Conservation (phyloP, 2,888 invertebrate species). For the Acanthopleura granulata region DNA sequence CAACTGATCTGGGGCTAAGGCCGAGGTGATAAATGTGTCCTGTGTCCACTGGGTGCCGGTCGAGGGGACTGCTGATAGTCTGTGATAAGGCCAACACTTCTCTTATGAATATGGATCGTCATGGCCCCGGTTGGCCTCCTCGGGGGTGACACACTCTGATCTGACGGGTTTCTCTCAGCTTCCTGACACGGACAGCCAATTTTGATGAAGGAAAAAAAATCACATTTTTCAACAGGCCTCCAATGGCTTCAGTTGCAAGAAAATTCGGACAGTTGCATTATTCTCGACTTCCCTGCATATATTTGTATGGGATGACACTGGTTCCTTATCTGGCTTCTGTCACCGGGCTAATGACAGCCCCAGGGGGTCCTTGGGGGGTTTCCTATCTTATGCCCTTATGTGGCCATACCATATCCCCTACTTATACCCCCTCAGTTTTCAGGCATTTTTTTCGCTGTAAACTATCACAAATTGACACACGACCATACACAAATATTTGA, state of each 20-base stretch:
- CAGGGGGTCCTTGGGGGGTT: not conserved
- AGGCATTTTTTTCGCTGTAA: not conserved
- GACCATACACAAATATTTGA: constrained; percentile 16
- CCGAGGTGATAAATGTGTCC: constrained; percentile 7
- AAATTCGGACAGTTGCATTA: not conserved
- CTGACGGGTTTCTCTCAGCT: constrained; percentile 12
- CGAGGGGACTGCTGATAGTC: not conserved
- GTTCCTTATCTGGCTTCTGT: constrained; percentile 8
- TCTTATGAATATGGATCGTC: constrained; percentile 1
- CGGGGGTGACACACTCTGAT: not conserved
- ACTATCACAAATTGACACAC: constrained; percentile 14
- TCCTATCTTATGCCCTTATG: not conserved
- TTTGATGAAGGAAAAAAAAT: not conserved
- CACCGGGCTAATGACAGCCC: constrained; percentile 3
- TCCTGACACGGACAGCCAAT: constrained; percentile 2
- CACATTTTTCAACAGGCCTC: constrained; percentile 1
- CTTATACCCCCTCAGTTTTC: not conserved
- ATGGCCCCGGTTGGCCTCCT: not conserved
- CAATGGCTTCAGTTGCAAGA: not conserved
- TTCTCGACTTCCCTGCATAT: constrained; percentile 17
- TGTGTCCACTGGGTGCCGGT: not conserved
- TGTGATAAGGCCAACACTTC: not conserved
- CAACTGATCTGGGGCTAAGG: not conserved
- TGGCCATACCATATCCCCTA: not conserved
- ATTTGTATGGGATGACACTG: not conserved